phyloP scores from a whole-genome alignment of 2,888 invertebrate genomes.

The Drosophila pseudotakahashii region DNA sequence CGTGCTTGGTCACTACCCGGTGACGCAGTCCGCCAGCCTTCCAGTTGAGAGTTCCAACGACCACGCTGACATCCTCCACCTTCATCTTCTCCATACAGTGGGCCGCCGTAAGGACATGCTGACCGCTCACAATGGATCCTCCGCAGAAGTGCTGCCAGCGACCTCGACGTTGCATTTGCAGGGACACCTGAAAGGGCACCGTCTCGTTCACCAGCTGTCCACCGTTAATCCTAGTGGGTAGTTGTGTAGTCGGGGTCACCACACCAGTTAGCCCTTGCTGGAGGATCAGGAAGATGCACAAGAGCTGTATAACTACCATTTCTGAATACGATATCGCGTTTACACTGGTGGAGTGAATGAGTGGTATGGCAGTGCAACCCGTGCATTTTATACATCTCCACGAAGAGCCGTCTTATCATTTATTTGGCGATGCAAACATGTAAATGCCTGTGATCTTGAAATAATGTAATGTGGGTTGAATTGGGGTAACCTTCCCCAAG shows the following conservation, averaged over 20 bases:
- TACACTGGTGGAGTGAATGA: background rate
- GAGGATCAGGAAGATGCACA: conserved; percentile 1
- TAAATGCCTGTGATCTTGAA: conserved; percentile 39
- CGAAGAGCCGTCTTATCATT: conserved; percentile 15
- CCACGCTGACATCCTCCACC: conserved; percentile 64
- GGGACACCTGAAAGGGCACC: conserved; percentile 83
- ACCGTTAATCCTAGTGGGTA: conserved; percentile 71
- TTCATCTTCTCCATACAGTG: conserved; percentile 79
- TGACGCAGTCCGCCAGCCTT: conserved; percentile 75
- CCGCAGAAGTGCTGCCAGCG: conserved; percentile 83
- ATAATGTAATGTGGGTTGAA: conserved; percentile 20
- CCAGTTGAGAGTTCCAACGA: conserved; percentile 75
- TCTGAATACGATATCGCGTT: background rate
- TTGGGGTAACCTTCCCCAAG: background rate
- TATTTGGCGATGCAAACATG: conserved; percentile 18
- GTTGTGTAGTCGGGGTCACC: background rate
- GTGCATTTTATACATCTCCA: conserved; percentile 20
- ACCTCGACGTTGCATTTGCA: conserved; percentile 69
- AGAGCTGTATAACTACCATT: conserved; percentile 1
- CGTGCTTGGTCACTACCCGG: conserved; percentile 61
- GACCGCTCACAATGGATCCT: conserved; percentile 80
- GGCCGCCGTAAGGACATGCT: conserved; percentile 82
- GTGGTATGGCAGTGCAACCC: background rate
- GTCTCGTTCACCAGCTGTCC: conserved; percentile 67
- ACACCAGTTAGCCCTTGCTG: background rate